These are phyloP conservation scores for Eilema caniola DNA, from an alignment of 2,888 invertebrate species.

Conservation along the genomic window DNA sequence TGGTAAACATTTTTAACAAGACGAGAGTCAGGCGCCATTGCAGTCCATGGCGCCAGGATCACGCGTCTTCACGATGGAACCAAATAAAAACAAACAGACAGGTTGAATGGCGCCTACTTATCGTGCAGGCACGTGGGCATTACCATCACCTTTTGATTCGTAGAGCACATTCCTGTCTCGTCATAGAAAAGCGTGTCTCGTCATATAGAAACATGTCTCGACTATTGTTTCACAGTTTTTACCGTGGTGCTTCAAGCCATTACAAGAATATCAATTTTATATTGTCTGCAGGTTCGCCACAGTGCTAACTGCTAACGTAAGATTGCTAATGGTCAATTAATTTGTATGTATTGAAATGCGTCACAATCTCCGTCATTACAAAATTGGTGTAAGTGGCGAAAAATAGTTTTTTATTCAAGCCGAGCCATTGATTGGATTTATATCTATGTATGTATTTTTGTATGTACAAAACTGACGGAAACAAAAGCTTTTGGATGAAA, in stretches of 20 bases:
- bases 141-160: constrained; percentile 67
- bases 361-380: not conserved
- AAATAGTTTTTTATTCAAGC: not conserved
- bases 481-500: not conserved
- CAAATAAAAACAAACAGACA: constrained; percentile 55
- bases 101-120: constrained; percentile 77
- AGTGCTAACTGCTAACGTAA: constrained; percentile 6
- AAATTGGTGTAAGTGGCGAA: not conserved
- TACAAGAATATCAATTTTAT: not conserved
- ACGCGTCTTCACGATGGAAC: constrained; percentile 20
- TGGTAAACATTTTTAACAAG: constrained; percentile 65
- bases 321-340: not conserved
- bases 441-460: not conserved
- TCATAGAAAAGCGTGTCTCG: constrained; percentile 49
- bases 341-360: constrained; percentile 4
- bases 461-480: not conserved
- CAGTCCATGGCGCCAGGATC: constrained; percentile 59
- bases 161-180: constrained; percentile 67
- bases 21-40: constrained; percentile 60
- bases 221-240: constrained; percentile 37
- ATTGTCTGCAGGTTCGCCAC: constrained; percentile 6
- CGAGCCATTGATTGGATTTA: not conserved
- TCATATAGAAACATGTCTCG: constrained; percentile 46
- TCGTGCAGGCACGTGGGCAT: constrained; percentile 72
- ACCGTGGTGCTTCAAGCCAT: constrained; percentile 14